These are phyloP conservation scores for Oreochromis grahami DNA, from an alignment of 2,797 vertebrate species.

Conservation along the genomic window DNA sequence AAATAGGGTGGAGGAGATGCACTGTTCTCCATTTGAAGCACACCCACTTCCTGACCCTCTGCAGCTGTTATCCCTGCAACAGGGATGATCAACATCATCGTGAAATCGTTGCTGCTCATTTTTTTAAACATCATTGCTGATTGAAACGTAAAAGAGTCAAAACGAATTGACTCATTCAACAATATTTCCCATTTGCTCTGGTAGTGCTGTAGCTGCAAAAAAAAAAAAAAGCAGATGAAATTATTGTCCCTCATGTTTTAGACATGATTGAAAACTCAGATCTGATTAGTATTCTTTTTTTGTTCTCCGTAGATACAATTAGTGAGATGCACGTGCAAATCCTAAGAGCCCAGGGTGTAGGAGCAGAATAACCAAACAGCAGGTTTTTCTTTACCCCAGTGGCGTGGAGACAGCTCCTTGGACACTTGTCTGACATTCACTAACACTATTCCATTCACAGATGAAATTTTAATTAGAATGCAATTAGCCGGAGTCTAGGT, in stretches of 20 bases:
- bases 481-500: slow-evolving; percentile 62
- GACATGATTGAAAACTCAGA: slow-evolving; percentile 61
- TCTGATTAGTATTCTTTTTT: slow-evolving; percentile 66
- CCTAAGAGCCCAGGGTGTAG: slow-evolving; percentile 39
- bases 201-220: slow-evolving; percentile 6
- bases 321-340: slow-evolving; percentile 45
- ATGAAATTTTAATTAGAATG: slow-evolving; percentile 77
- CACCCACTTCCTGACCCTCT: slow-evolving; percentile 41
- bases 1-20: slow-evolving; percentile 36
- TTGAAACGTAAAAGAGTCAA: slow-evolving; percentile 26
- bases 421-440: slow-evolving; percentile 76
- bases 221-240: slow-evolving; percentile 6
- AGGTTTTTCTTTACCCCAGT: slow-evolving; percentile 29
- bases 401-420: slow-evolving; percentile 46
- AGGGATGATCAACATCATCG: slow-evolving; percentile 29
- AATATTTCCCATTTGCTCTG: background rate
- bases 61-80: slow-evolving; percentile 49
- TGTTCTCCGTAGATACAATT: slow-evolving; percentile 67
- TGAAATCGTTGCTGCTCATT: slow-evolving; percentile 1
- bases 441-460: slow-evolving; percentile 61
- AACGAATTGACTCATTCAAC: slow-evolving; percentile 34
- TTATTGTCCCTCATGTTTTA: slow-evolving; percentile 41
- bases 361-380: slow-evolving; percentile 65
- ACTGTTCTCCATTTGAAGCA: slow-evolving; percentile 35
- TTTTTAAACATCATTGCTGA: background rate